Evolutionary conservation across 2,113 vertebrate species (phyloP).

Genomic region (Calyptomena viridis): DNA sequence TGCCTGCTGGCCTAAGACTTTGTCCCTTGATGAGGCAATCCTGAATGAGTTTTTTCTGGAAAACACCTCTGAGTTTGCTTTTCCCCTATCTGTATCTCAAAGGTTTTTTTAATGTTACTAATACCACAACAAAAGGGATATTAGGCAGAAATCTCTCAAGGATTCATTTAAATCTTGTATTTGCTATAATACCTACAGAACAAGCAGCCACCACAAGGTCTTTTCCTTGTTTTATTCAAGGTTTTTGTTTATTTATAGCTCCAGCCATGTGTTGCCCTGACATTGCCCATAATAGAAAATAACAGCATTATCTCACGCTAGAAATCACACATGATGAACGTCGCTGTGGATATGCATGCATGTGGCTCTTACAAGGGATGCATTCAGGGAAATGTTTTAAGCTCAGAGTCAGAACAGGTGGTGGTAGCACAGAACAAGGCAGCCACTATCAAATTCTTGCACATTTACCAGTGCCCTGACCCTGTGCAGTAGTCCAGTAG

Average conservation of each 20-base stretch:
- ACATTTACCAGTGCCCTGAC: background rate
- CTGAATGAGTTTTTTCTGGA: background rate
- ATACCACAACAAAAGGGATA: fast-evolving
- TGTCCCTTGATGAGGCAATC: background rate
- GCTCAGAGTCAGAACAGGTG: background rate
- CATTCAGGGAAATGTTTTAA: background rate
- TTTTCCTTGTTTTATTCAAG: background rate
- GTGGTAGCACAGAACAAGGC: background rate
- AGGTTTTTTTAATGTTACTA: background rate
- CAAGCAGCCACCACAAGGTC: background rate
- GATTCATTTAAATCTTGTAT: background rate
- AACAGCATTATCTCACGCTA: background rate
- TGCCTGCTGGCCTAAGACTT: background rate
- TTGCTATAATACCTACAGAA: background rate
- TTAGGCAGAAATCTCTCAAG: background rate
- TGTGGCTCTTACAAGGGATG: background rate
- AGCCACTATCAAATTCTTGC: background rate
- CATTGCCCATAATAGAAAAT: background rate
- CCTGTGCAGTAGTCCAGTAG: background rate
- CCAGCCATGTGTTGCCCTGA: background rate
- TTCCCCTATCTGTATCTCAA: background rate
- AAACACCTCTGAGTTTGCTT: background rate
- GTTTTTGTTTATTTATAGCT: background rate
- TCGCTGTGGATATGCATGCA: background rate
- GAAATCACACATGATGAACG: background rate